Evolutionary conservation across 2,888 invertebrate species (phyloP), one percentile per base, ranked within the genome.

Genomic region (Crepidodera aurea): DNA sequence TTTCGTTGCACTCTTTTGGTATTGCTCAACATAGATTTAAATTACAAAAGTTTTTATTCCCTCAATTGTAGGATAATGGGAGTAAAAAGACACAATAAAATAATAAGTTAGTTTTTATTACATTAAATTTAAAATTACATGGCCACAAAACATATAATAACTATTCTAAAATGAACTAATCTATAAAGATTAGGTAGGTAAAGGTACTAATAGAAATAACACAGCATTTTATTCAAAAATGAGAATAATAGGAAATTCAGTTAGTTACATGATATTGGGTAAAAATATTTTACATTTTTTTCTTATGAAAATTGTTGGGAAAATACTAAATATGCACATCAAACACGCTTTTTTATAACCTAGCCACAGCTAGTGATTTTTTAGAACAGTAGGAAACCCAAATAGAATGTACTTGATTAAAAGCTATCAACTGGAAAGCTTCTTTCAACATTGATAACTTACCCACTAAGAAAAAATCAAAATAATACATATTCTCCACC

Each of bases 51-150:
- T n/a, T n/a, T n/a, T n/a, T n/a, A n/a, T n/a, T n/a, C n/a, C n/a
- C n/a, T n/a, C n/a, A n/a, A n/a, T n/a, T n/a, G n/a, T n/a, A n/a
- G n/a, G n/a, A n/a, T n/a, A n/a, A 34, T n/a, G 25, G 50, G 55
- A 48, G 8, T 32, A 55, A 60, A 60, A 60, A 48, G 40, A 60
- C 29, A 50, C 55, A 40, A 32, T 60, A 60, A 62, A 62, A 62
- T 61, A 73, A 73, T 75, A 72, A 75, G 72, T 80, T 78, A 80
- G 75, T 78, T 78, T 81, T 82, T 81, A 82, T 81, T 82, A 81
- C 81, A 80, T 80, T 81, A 81, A 81, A 81, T 80, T 81, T 81
- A 81, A 81, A 81, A 81, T 81, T 81, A 82, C 82, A 82, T 82
- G 82, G 82, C 82, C 82, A 82, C 81, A 81, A 81, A 82, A 81